Base-by-base conservation (phyloP, 2,797 vertebrate genomes). In the Pterois miles region DNA sequence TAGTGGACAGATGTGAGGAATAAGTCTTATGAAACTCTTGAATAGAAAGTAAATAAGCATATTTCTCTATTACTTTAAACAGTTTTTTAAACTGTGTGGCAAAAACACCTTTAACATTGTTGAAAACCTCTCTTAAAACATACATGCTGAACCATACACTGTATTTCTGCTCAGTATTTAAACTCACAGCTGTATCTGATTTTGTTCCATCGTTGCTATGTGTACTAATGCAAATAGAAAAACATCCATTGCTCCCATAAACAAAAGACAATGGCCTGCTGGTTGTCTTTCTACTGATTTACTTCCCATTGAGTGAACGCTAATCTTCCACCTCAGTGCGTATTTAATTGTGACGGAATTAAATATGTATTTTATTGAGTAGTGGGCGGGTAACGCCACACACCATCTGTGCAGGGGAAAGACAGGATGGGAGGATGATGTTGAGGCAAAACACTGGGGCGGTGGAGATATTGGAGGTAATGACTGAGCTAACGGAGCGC, bases 381-480 rank as follows among this genome's bases (percentile, higher is more conserved):
- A 57, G 50, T 27, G 14, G 46, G 43, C 0, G 14, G 53, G 60
- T 79, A 50, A 64, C 71, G 13, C 23, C 36, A 25, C 29, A 34
- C 65, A 31, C 62, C 65, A 68, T 53, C 60, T 76, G 65, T 29
- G 6, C 13, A 16, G 16, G 7, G 65, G 43, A 65, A 64, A 57
- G 23, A 50, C 18, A 12, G 33, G 38, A 59, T 34, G 64, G 22
- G 20, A 74, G 66, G 34, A 65, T 63, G 23, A 36, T 59, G 29
- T 36, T 0, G 14, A 59, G 38, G 59, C 31, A 57, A 63, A 75
- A 71, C 57, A 46, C 12, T 31, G 34, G 14, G 67, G 36, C 2
- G 25, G 46, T 59, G 70, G 66, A 58, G 33, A 62, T 72, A 78
- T 38, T 18, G 52, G 58, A 68, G 59, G 73, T 74, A 77, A 77